Base-by-base conservation (phyloP, 2,113 vertebrate genomes). In the Bubo bubo region DNA sequence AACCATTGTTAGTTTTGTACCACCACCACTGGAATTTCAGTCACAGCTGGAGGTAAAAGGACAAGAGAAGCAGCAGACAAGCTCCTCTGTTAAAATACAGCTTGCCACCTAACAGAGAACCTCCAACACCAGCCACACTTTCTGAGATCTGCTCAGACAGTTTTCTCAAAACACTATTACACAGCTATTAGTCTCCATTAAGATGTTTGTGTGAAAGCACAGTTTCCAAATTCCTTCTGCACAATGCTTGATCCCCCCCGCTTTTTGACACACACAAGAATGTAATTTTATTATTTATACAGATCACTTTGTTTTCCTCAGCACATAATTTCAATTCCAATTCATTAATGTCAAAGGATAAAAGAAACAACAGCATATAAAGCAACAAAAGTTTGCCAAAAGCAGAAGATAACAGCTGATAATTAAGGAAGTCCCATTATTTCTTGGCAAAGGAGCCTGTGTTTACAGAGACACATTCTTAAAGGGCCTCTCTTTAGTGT, bases 361-460 rank as follows among this genome's bases (percentile, higher is more conserved):
- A 95, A 96, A 93, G 89, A 92, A 95, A 83, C 73, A 94, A 87
- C 75, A 4, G 18, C 71, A 90, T 72, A 94, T 83, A 94, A 95
- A 85, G 62, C 55, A 95, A 93, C 64, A 71, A 56, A 93, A 79
- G 82, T 88, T 95, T 86, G 60, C 95, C 88, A 95, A 85, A 93
- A 19, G 13, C 87, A 96, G 93, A 89, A 95, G 79, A 98, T 85
- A 96, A 87, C 84, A 90, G 86, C 81, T 95, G 86, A 96, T 92
- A 94, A 96, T 96, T 97, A 90, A 95, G 88, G 79, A 96, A 85
- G 86, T 93, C 91, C 83, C 79, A 95, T 96, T 96, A 91, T 95
- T 90, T 93, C 60, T 90, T 94, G 89, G 92, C 95, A 95, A 90
- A 95, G 68, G 39, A 84, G 66, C 41, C 59, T 71, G 35, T 93